Conservation (phyloP, 2,113 vertebrate species). For the Ameiurus melas region DNA sequence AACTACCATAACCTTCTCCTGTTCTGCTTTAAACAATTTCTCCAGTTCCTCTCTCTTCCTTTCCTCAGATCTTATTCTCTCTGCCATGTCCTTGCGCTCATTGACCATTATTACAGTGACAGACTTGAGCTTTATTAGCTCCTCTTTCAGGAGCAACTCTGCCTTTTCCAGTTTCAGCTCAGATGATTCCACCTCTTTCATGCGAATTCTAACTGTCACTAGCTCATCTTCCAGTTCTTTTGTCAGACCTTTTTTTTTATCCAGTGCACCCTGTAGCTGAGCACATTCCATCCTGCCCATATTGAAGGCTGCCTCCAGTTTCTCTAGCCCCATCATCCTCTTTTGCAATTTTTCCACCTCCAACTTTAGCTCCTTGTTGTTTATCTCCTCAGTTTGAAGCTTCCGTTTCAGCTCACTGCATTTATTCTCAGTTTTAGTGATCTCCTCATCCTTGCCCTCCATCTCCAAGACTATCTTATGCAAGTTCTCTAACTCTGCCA, state of each 20-base stretch:
- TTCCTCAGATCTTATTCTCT: conserved; percentile 90
- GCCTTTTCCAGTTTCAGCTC: conserved; percentile 90
- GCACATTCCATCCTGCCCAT: conserved; percentile 84
- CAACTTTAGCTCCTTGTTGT: conserved; percentile 82
- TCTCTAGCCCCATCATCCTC: conserved; percentile 91
- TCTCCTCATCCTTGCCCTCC: conserved; percentile 97
- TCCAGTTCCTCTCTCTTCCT: conserved; percentile 86
- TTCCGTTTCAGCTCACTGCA: conserved; percentile 88
- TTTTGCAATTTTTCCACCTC: conserved; percentile 92
- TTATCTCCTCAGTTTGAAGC: conserved; percentile 85
- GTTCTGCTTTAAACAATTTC: conserved; percentile 85
- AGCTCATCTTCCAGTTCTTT: conserved; percentile 91
- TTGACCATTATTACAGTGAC: conserved; percentile 93
- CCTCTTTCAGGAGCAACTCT: conserved; percentile 90
- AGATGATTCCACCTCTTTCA: conserved; percentile 90
- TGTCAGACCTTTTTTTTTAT: conserved; percentile 85
- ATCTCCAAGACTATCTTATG: conserved; percentile 90
- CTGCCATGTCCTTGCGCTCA: conserved; percentile 88
- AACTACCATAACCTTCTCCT: conserved; percentile 93
- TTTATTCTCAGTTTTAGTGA: conserved; percentile 88
- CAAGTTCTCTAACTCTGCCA: conserved; percentile 91
- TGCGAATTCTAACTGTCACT: conserved; percentile 84
- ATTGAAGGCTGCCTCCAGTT: conserved; percentile 84
- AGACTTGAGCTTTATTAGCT: conserved; percentile 92
- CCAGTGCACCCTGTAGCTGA: conserved; percentile 82